Evolutionary conservation across 2,888 invertebrate genomes (phyloP).

Genomic region (Stenoptilia bipunctidactyla): DNA sequence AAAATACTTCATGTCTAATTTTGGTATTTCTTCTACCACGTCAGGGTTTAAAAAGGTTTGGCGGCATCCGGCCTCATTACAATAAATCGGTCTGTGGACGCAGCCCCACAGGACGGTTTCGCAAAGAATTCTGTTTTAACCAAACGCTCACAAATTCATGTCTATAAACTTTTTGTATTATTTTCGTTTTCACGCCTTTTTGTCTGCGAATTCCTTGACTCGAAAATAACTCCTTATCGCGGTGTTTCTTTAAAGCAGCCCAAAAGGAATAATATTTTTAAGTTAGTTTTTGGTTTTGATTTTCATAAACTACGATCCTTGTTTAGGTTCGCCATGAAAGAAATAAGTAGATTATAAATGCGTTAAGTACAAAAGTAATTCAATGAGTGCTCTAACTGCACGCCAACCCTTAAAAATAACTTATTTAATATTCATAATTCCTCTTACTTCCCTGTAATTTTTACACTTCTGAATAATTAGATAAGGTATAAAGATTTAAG

Average conservation of each 20-base stretch:
- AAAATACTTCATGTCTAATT: not conserved
- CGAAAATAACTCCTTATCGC: constrained; percentile 69
- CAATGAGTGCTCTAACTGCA: too few relatives aligned
- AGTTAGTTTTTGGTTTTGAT: constrained; percentile 49
- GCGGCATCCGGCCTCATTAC: constrained; percentile 58
- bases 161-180: constrained; percentile 65
- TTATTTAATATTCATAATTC: too few relatives aligned
- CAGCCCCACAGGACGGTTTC: constrained; percentile 71
- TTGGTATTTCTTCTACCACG: constrained; percentile 49
- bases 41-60: constrained; percentile 50
- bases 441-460: not conserved
- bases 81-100: constrained; percentile 59
- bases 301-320: too few relatives aligned
- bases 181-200: constrained; percentile 71
- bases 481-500: too few relatives aligned
- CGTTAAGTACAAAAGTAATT: too few relatives aligned
- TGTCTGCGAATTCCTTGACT: constrained; percentile 63
- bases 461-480: not conserved
- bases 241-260: constrained; percentile 63
- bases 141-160: constrained; percentile 71
- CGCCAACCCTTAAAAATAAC: too few relatives aligned
- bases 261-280: constrained; percentile 49
- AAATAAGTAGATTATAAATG: too few relatives aligned
- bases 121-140: constrained; percentile 68
- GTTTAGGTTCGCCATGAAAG: too few relatives aligned